Evolutionary conservation across 2,888 invertebrate species (phyloP), one percentile per base, ranked within the genome.

Genomic region (Horisme vitalbata): DNA sequence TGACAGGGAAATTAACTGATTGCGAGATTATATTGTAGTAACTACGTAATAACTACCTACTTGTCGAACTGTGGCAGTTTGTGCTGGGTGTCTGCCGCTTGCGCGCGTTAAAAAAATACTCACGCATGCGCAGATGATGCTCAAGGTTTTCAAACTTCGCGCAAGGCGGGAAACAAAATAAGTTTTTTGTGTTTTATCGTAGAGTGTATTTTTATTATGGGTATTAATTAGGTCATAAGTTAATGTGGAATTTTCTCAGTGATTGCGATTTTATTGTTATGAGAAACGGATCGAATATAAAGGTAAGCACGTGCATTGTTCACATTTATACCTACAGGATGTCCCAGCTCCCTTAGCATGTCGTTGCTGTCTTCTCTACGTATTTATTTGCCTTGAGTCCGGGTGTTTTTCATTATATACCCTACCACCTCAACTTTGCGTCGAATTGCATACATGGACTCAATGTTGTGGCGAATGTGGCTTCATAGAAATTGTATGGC

Each of bases 81-180:
- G 68, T 61, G 57, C 53, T 61, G 63, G 65, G 62, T 68, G 72
- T 71, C 63, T 67, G 83, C 52, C 68, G 69, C 70, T 72, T 66
- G 82, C 81, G 79, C 84, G 71, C 69, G 77, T 14, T 56, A 71
- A 77, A 73, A 77, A 72, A 67, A 65, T 67, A 50, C 51, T 47
- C 41, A 66, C 75, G 76, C 73, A 68, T 62, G 75, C 78, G 75
- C 69, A 51, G 36, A 52, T 45, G 23, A n/a, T 44, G 11, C 10
- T 12, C n/a, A 6, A 11, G n/a, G n/a, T n/a, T n/a, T n/a, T 26
- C 26, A 11, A 6, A 5, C 24, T 11, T 37, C 39, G 51, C 62
- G 32, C 18, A 15, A 13, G 27, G 77, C 76, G 80, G 71, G 71
- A 75, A 71, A 57, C 35, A 23, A 20, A 30, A 43, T 11, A 11